Evolutionary conservation across 2,113 vertebrate genomes (phyloP), one percentile per base, ranked within the genome.

Genomic region (Muntiacus muntjak): DNA sequence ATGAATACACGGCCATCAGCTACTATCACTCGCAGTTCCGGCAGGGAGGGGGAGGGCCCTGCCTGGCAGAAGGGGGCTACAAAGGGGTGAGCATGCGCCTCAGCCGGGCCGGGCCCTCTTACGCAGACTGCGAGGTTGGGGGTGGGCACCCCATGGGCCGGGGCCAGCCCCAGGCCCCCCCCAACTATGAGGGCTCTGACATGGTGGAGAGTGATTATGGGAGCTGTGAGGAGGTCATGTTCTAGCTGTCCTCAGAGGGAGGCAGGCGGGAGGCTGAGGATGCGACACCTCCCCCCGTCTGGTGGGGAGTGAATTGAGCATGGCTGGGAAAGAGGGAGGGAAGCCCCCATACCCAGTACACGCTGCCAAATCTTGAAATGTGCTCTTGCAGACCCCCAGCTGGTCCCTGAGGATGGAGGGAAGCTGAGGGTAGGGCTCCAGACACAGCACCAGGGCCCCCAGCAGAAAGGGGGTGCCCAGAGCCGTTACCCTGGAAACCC

Each of bases 201-300:
- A 99, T 99, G 99, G 99, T 99, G 98, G 99, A 99, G 98, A 99
- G 99, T 1, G 99, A 99, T 97, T 99, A 99, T 0, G 99, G 99
- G 55, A 99, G 99, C 99, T 99, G 99, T 0, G 99, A 99, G 97
- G 99, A 99, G 98, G 99, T 99, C 96, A 99, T 99, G 99, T 99
- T 99, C 98, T 99, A 99, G 89, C 25, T 36, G 62, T 40, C 52
- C 62, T 55, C 82, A 90, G 88, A 30, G 82, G 81, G 82, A 81
- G 52, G 45, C 67, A 28, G 43, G 33, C 0, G 9, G 45, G 79
- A 74, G 21, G 40, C 85, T 92, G 19, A 19, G 47, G 90, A 47
- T 88, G 28, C 19, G 64, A 84, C 36, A 6, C 64, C 45, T 83
- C 71, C 45, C 71, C 23, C 74, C 2, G 2, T 84, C 45, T 64